These are phyloP conservation scores for Prunella fulvescens DNA, from an alignment of 2,113 vertebrate species.

Conservation along the genomic window DNA sequence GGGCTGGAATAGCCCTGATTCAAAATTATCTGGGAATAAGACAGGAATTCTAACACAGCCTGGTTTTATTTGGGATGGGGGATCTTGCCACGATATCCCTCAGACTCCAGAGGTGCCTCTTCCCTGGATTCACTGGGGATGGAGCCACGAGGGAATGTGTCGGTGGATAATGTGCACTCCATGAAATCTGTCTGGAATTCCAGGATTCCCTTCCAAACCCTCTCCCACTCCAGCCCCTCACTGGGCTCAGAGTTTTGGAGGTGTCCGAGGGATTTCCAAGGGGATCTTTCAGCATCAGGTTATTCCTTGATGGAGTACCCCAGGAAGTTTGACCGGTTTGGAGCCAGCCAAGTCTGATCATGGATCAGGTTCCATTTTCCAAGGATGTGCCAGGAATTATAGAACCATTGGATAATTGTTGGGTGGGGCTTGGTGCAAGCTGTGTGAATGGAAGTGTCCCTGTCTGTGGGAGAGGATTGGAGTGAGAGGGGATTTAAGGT, in stretches of 20 bases:
- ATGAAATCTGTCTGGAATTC: neutral
- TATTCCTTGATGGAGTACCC: neutral
- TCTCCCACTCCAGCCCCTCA: neutral
- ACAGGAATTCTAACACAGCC: neutral
- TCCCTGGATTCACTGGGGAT: fast-evolving
- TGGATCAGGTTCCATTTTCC: fast-evolving
- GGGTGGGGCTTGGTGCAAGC: too few relatives aligned
- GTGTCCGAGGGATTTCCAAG: neutral
- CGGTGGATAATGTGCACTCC: neutral
- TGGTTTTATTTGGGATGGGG: neutral
- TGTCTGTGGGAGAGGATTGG: neutral
- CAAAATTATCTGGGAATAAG: neutral
- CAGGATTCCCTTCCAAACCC: neutral
- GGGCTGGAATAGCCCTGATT: neutral
- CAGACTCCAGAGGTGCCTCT: neutral
- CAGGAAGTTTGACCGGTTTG: neutral
- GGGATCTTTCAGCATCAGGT: fast-evolving
- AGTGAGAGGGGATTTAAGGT: neutral
- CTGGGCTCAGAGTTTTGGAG: fast-evolving
- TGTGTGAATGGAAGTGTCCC: neutral
- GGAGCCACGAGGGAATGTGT: neutral
- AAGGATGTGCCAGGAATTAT: neutral
- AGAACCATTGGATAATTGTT: neutral
- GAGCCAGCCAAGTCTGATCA: neutral
- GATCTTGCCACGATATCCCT: neutral